phyloP scores from a whole-genome alignment of 2,797 vertebrate species.

The Mareca penelope region DNA sequence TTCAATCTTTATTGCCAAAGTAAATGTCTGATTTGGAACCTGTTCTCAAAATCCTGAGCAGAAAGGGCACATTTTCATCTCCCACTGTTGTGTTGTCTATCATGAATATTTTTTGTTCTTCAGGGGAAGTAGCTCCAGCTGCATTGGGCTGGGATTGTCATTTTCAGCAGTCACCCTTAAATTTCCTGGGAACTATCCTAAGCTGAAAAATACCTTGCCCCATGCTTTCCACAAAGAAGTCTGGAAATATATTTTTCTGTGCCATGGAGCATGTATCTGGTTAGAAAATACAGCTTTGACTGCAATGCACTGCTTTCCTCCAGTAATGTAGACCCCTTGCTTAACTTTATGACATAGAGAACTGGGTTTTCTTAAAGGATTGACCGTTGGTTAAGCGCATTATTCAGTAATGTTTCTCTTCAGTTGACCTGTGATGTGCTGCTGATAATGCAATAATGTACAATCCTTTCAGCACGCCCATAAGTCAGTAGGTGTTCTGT shows the following conservation, averaged over 20 bases:
- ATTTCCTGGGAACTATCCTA: neutral
- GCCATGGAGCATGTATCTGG: neutral
- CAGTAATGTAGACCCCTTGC: conserved; percentile 82
- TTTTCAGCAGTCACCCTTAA: conserved; percentile 24
- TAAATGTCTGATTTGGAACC: neutral
- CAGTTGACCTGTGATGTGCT: conserved; percentile 22
- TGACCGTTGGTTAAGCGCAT: conserved; percentile 68
- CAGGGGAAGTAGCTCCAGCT: neutral
- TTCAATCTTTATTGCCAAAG: neutral
- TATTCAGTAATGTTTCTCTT: conserved; percentile 63
- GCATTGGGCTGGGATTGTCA: neutral
- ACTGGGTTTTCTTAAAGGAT: conserved; percentile 74
- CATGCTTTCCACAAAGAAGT: neutral
- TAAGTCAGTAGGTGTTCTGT: conserved; percentile 77
- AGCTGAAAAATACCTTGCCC: neutral
- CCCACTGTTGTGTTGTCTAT: conserved; percentile 30
- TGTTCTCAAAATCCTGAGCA: neutral
- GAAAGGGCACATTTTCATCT: conserved; percentile 51
- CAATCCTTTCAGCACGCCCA: conserved; percentile 72
- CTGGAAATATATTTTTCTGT: neutral
- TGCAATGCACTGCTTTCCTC: conserved; percentile 68
- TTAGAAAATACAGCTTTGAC: conserved; percentile 11
- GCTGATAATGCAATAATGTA: conserved; percentile 68
- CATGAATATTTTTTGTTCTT: neutral
- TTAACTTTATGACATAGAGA: conserved; percentile 79